Evolutionary conservation across 2,888 invertebrate genomes (phyloP).

Genomic region (Girardia tigrina): DNA sequence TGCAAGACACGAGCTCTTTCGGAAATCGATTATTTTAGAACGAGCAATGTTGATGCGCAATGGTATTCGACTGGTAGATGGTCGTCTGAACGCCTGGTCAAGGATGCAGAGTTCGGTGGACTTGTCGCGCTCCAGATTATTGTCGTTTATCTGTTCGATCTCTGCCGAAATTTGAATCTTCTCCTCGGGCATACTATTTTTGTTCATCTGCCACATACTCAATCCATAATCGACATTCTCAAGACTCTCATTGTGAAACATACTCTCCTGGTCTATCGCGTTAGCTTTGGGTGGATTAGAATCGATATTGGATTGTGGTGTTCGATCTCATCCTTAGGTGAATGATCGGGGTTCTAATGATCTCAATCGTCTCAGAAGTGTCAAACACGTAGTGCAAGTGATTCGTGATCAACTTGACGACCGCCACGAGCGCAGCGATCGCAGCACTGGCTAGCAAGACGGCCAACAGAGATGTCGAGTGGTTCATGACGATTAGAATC

Average conservation of each 20-base stretch:
- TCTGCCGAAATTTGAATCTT: not conserved
- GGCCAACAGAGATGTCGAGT: not conserved
- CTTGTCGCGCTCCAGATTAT: not conserved
- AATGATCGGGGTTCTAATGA: not conserved
- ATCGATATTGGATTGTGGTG: too few relatives aligned
- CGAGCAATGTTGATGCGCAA: not conserved
- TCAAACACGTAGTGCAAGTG: slow-evolving; percentile 4
- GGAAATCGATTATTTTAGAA: not conserved
- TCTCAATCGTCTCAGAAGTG: not conserved
- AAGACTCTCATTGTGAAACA: too few relatives aligned
- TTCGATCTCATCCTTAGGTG: not conserved
- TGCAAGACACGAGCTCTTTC: not conserved
- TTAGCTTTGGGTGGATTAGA: too few relatives aligned
- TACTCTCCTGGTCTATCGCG: too few relatives aligned
- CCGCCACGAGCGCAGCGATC: not conserved
- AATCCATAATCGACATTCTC: too few relatives aligned
- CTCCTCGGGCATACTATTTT: not conserved
- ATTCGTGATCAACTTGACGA: not conserved
- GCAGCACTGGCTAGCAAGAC: not conserved
- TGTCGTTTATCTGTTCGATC: not conserved
- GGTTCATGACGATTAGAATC: too few relatives aligned
- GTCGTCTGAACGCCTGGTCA: not conserved
- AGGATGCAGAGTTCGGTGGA: slow-evolving; percentile 1
- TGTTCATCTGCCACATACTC: too few relatives aligned
- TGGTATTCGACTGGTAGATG: not conserved